Base-by-base conservation (phyloP, 2,888 invertebrate species). In the Tholera decimalis region DNA sequence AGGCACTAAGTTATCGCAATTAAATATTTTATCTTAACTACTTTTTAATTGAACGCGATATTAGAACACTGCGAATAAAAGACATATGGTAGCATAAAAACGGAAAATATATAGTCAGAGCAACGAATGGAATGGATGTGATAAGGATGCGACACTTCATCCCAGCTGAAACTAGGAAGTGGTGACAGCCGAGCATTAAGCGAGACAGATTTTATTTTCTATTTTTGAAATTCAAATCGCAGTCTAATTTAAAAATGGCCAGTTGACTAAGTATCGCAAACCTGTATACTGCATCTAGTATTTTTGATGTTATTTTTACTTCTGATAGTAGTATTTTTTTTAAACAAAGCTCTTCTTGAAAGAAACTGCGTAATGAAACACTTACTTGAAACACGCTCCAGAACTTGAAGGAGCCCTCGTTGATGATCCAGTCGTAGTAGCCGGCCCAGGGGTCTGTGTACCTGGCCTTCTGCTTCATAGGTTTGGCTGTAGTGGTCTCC, bases 361-460 rank as follows among this genome's bases (percentile, higher is more conserved):
- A n/a, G n/a, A 43, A 22, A 22, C 13, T 22, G 3, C 1, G 6
- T 26, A 24, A 13, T 18, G 7, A 43, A 39, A 39, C 15, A 80
- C 87, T 91, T 90, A 98, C 98, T 96, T 98, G 98, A 90, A 98
- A 98, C 9, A 96, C 97, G 37, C 98, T 98, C 98, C 98, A 98
- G 92, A 98, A 98, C 88, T 98, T 98, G 92, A 98, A 98, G 20
- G 98, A 98, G 2, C 98, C 98, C 88, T 98, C 98, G 84, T 98
- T 98, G 85, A 98, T 98, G 77, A 98, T 96, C 92, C 98, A 98
- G 90, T 98, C 98, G 87, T 98, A 98, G 91, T 98, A 98, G 0
- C 97, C 97, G 37, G 97, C 97, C 96, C 98, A 97, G 55, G 97
- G 97, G 88, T 98, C 98, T 30, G 96, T 94, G 89, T 97, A 97